Evolutionary conservation across 2,113 vertebrate species (phyloP), one percentile per base, ranked within the genome.

Genomic region (Rhombomys opimus): DNA sequence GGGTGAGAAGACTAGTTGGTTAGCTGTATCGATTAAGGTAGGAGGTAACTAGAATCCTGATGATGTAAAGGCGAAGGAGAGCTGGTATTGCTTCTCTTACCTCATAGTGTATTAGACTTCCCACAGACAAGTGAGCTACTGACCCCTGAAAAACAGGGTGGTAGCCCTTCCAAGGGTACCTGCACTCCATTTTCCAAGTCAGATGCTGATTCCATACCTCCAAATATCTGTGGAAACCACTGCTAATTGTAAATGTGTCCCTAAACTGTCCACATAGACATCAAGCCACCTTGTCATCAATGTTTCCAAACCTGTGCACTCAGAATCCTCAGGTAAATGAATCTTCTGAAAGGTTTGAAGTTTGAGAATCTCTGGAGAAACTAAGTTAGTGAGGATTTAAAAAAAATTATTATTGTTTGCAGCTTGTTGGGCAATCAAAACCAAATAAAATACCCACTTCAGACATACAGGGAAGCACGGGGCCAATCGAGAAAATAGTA

Each of bases 401-500:
- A 46, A 46, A 57, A 73, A 96, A 87, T 93, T 95, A 20, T 67
- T 94, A 13, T 59, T 94, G 0, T 92, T 86, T 38, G 1, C 22
- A 96, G 94, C 38, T 92, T 97, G 68, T 59, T 93, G 93, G 14
- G 38, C 5, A 94, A 95, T 93, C 87, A 95, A 72, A 73, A 89
- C 86, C 90, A 92, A 61, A 95, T 73, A n/a, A 91, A 97, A 87
- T 78, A 22, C 63, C 91, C 52, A 92, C 73, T 46, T 85, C 17
- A 88, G 68, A 50, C 65, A n/a, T 92, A 63, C 23, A 38, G 89
- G 92, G 93, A 84, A 95, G 90, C 96, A 81, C 67, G 70, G 61
- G 89, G 97, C 98, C 94, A 96, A 94, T 97, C 61, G 22, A 5
- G 91, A 98, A 89, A 98, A 87, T 90, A 94, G 17, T 90, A 10